Percentiles rank a stretch among this genome's conserved stretches.
Conservation (phyloP, 2,113 vertebrate species). For the Tychaedon coryphoeus region DNA sequence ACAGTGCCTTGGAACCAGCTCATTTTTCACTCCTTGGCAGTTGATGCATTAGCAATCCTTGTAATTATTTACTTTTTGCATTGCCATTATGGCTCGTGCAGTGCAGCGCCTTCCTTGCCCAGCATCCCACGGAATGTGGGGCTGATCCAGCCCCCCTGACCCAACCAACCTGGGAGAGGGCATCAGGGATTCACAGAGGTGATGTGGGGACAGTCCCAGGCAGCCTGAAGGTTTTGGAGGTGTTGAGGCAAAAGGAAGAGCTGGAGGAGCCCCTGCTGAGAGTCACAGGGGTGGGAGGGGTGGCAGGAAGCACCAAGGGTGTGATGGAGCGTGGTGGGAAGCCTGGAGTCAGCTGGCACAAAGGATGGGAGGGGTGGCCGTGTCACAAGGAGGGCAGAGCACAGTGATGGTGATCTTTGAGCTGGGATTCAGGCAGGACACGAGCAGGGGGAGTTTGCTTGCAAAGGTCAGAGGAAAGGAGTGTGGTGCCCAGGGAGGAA, state of each 20-base stretch:
- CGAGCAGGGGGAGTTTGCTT: fast-evolving
- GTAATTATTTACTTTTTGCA: background rate
- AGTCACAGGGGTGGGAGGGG: background rate
- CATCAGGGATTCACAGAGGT: background rate
- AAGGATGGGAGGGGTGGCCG: fast-evolving
- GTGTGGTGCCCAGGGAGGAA: background rate
- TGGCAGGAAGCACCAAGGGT: background rate
- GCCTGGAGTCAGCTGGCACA: fast-evolving
- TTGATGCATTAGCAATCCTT: background rate
- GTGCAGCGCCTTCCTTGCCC: background rate
- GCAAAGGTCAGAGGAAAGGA: background rate
- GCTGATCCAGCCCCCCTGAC: background rate
- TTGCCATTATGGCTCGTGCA: fast-evolving
- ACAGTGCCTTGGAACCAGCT: background rate
- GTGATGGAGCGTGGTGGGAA: background rate
- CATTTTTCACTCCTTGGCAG: background rate
- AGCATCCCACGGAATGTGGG: fast-evolving
- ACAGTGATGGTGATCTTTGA: fast-evolving
- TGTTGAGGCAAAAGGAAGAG: background rate
- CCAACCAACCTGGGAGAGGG: background rate
- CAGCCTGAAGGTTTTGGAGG: background rate
- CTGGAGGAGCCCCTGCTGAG: background rate
- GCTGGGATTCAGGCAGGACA: background rate
- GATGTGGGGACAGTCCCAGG: fast-evolving
- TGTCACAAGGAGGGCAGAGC: background rate